Base-by-base conservation (phyloP, 2,888 invertebrate genomes). In the Thelaira solivaga region DNA sequence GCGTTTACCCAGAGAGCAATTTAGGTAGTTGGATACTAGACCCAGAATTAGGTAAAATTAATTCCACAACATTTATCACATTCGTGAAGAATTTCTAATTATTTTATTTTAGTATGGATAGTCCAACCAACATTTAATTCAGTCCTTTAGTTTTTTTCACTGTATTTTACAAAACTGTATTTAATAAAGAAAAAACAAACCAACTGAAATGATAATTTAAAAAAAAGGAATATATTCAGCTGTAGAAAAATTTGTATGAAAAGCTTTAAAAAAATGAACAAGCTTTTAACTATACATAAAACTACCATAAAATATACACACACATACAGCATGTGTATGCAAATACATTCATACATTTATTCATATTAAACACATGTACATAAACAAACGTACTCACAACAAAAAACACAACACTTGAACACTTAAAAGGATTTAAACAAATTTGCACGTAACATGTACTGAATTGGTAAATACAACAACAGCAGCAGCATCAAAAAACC, bases 371-470 rank as follows among this genome's bases (percentile, higher is more conserved):
- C 36, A 47, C 31, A 55, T 67, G 13, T 18, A 59, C 22, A 51
- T 16, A n/a, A 18, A 43, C 41, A 69, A 1, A 65, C 11, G 26
- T 8, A 31, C 13, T 31, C n/a, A 47, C 47, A 11, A 24, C 10
- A 24, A 34, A 45, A 26, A 43, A 67, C 22, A 34, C 24, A 67
- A 75, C 61, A 75, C 61, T 75, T 67, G 67, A 75, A 75, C 74
- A 67, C 74, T 75, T 75, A 75, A 75, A 75, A 75, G 74, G 74
- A 75, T 75, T 75, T 75, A 61, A 75, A 68, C 74, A 75, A 75
- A 75, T 75, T 75, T 75, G 74, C 74, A 75, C 74, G 74, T 75
- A 68, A 75, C 74, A 75, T 68, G 74, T 61, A 67, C 74, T 26
- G 74, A 68, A 75, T 75, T 68, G 67, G 67, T 75, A 75, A 75